Percentiles rank a stretch among this genome's conserved stretches.
Evolutionary conservation across 2,888 invertebrate species (phyloP).

Genomic region (Drosophila demipolita): DNA sequence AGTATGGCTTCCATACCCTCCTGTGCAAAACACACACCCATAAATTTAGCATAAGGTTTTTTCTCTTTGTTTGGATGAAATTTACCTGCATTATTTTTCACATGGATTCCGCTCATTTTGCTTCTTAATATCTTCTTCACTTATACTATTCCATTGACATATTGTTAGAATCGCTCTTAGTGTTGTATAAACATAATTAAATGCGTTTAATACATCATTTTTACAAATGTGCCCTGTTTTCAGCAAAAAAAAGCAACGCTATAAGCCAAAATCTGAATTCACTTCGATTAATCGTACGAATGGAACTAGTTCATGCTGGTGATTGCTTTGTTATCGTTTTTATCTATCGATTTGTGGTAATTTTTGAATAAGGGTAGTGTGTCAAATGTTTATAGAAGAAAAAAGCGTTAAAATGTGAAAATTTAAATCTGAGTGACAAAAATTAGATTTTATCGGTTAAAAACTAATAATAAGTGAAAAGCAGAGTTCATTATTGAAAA

Average conservation of each 20-base stretch:
- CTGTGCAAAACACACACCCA: conserved; percentile 1
- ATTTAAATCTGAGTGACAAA: neutral
- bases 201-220: neutral
- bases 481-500: rapidly evolving
- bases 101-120: conserved; percentile 54
- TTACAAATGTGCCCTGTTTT: neutral
- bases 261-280: neutral
- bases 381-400: neutral
- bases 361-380: neutral
- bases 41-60: neutral
- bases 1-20: conserved; percentile 36
- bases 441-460: neutral
- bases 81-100: conserved; percentile 43
- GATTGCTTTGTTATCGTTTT: neutral
- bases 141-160: neutral
- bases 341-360: neutral
- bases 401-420: neutral
- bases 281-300: neutral
- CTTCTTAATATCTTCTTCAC: neutral
- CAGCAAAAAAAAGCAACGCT: conserved; percentile 12
- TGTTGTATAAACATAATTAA: neutral
- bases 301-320: conserved; percentile 24
- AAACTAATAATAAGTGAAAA: neutral
- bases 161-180: neutral
- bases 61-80: neutral